Base-by-base conservation (phyloP, 2,888 invertebrate genomes). In the Stenodema calcarata region DNA sequence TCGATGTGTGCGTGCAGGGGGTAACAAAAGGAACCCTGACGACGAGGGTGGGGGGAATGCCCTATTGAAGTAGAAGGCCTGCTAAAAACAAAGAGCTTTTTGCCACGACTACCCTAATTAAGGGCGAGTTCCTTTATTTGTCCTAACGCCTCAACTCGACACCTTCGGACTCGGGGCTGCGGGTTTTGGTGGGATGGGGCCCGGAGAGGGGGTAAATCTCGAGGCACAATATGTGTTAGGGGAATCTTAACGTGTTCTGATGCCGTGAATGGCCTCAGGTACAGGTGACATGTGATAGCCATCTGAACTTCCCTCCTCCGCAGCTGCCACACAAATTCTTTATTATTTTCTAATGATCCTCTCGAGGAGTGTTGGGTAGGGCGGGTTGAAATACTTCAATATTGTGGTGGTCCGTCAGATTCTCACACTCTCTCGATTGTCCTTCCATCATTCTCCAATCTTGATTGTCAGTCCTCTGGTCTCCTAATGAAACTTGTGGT, bases 251-350 rank as follows among this genome's bases (percentile, higher is more conserved):
- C 30, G 28, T 30, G 50, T 28, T 62, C 50, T 28, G 54, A 28
- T 18, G 47, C 73, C 27, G 69, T 73, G 75, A 73, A 75, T 70
- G 84, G 73, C 73, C 50, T 47, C 84, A 84, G 73, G 84, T 84
- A 84, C 84, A 84, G 84, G 84, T 84, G 84, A 84, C 75, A 84
- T 84, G 84, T 84, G 84, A 84, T 84, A 84, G 84, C 84, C 84
- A 84, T 84, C 84, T 54, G 42, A 69, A 35, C 69, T 27, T 69
- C 82, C 47, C 82, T 69, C 42, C 47, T 62, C 62, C 80, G 35
- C 82, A 82, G 62, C 54, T 69, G 42, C 69, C 82, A 30, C 80
- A 35, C 28, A 80, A 80, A 62, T 69, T 69, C 82, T 82, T 82
- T 69, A 82, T 82, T 82, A 82, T 69, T 62, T 35, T 69, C 35